These are phyloP conservation scores for Okapia johnstoni DNA, from an alignment of 2,113 vertebrate genomes.

Conservation along the genomic window DNA sequence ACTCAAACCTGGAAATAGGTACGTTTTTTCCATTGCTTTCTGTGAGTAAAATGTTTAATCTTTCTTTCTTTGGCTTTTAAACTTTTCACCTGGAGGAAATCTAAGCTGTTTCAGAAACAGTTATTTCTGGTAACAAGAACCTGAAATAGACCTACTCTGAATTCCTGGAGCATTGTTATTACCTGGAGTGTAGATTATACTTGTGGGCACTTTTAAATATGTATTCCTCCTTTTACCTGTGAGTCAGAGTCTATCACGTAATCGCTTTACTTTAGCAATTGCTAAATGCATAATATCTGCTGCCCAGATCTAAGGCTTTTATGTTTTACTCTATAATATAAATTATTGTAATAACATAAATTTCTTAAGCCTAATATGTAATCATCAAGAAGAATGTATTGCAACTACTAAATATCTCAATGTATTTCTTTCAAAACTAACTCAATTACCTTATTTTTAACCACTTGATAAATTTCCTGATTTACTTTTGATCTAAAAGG, in stretches of 20 bases:
- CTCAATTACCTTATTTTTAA: not conserved
- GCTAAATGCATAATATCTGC: not conserved
- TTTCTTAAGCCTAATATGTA: not conserved
- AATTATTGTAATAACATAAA: conserved; percentile 31
- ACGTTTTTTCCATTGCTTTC: not conserved
- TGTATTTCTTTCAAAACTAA: not conserved
- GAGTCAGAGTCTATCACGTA: not conserved
- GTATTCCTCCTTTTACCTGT: not conserved
- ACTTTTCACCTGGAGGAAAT: not conserved
- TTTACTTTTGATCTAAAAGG: not conserved
- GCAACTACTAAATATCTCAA: not conserved
- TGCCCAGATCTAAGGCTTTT: not conserved
- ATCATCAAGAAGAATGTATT: not conserved
- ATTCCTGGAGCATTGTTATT: not conserved
- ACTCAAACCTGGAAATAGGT: not conserved
- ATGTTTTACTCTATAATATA: not conserved
- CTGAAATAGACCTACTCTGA: not conserved
- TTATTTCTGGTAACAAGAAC: not conserved
- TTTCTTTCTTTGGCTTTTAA: not conserved
- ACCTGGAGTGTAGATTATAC: not conserved
- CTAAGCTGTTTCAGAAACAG: not conserved
- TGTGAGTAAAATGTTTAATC: not conserved
- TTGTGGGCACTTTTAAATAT: not conserved
- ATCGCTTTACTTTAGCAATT: not conserved
- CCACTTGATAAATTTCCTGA: not conserved